A percentile compares a stretch with the other conserved stretches of the same genome.
Conservation (phyloP, 2,888 invertebrate genomes). For the Cosmorhoe ocellata region DNA sequence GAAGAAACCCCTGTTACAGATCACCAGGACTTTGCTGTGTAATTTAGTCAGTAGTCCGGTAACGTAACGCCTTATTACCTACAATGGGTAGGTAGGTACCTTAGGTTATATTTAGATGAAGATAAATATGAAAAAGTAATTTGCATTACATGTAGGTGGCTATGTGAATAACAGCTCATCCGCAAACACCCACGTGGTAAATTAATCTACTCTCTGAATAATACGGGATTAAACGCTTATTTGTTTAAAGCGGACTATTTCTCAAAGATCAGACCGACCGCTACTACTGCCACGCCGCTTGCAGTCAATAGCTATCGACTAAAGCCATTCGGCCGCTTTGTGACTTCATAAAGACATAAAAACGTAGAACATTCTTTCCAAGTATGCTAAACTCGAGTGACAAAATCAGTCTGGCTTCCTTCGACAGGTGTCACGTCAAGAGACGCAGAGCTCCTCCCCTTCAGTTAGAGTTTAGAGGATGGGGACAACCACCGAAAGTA, state of each 20-base stretch:
- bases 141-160: conserved; percentile 16
- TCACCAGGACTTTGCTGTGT: no score
- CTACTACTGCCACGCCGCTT: no score
- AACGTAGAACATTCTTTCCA: conserved; percentile 6
- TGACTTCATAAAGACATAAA: neutral
- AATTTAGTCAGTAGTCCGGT: no score
- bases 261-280: no score
- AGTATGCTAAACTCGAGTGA: conserved; percentile 28
- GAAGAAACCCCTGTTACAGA: no score
- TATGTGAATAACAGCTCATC: conserved; percentile 22
- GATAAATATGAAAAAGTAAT: conserved; percentile 16
- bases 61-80: no score
- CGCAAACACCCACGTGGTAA: conserved; percentile 20
- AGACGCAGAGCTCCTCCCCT: conserved; percentile 32
- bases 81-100: no score
- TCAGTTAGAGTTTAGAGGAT: conserved; percentile 29
- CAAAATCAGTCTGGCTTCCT: conserved; percentile 60
- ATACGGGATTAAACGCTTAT: conserved; percentile 8
- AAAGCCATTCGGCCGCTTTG: neutral
- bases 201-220: conserved; percentile 23
- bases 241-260: conserved; percentile 4
- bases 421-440: conserved; percentile 69
- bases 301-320: neutral
- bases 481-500: conserved; percentile 59
- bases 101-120: neutral